Evolutionary conservation across 35 echinoderm and acorn worm species (phyloP).

Genomic region (Stichopus chloronotus): DNA sequence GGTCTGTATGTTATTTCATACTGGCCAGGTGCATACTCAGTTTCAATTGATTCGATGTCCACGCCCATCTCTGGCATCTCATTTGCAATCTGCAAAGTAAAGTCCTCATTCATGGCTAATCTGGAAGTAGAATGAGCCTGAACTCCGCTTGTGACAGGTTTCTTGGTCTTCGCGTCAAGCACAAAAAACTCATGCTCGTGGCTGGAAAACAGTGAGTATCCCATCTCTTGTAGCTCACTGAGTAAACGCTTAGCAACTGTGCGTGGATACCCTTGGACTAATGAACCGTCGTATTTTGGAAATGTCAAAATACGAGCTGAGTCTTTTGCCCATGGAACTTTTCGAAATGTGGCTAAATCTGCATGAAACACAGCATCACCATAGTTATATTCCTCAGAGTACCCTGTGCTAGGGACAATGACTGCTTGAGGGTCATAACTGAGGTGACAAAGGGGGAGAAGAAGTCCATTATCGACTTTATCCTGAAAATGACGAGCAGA

Average conservation of each 20-base stretch:
- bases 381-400: slow-evolving; percentile 2
- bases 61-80: slow-evolving; percentile 70
- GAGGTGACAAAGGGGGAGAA: slow-evolving; percentile 37
- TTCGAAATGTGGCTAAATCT: slow-evolving; percentile 39
- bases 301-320: slow-evolving; percentile 63
- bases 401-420: slow-evolving; percentile 26
- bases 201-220: slow-evolving; percentile 41
- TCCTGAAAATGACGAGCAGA: slow-evolving; percentile 60
- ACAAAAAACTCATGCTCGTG: slow-evolving; percentile 74
- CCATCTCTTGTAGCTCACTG: slow-evolving; percentile 22
- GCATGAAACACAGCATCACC: slow-evolving; percentile 29
- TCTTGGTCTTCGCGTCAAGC: slow-evolving; percentile 59
- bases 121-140: slow-evolving; percentile 37
- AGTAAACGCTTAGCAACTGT: slow-evolving; percentile 14
- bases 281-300: slow-evolving; percentile 4
- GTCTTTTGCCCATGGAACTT: slow-evolving; percentile 61
- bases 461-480: slow-evolving; percentile 49
- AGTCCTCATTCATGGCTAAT: slow-evolving; percentile 12
- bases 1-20: slow-evolving; percentile 70
- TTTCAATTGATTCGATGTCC: slow-evolving; percentile 63
- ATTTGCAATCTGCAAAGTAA: slow-evolving; percentile 55
- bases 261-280: slow-evolving; percentile 46
- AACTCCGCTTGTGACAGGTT: slow-evolving; percentile 23
- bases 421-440: slow-evolving; percentile 45
- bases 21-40: slow-evolving; percentile 55